A percentile compares a stretch with the other conserved stretches of the same genome.
phyloP scores from a whole-genome alignment of 2,888 invertebrate species.

The Trypoxylon attenuatum region DNA sequence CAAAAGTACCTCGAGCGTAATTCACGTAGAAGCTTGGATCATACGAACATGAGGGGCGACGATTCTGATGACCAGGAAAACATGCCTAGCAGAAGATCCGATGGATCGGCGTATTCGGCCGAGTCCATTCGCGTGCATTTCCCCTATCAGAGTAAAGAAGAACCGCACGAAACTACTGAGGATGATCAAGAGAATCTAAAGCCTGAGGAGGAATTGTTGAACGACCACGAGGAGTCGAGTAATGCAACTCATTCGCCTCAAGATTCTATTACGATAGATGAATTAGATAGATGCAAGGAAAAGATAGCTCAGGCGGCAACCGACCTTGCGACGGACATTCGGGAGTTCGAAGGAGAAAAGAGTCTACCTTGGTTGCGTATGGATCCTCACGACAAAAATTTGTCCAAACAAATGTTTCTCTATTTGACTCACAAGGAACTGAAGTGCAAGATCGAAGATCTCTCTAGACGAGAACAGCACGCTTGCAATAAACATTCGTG shows the following conservation, averaged over 20 bases:
- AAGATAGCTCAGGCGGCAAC: background rate
- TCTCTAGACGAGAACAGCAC: slow-evolving; percentile 59
- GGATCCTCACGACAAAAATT: slow-evolving; percentile 53
- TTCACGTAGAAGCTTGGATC: slow-evolving; percentile 56
- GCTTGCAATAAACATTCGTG: slow-evolving; percentile 63
- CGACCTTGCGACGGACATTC: slow-evolving; percentile 38
- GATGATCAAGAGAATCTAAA: background rate
- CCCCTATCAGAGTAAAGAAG: background rate
- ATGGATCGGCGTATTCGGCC: background rate
- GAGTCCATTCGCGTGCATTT: background rate
- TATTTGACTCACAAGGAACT: slow-evolving; percentile 64
- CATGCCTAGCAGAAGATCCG: background rate
- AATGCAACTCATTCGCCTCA: no score
- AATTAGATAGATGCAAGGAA: background rate
- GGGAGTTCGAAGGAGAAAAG: slow-evolving; percentile 52
- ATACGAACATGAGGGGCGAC: slow-evolving; percentile 54
- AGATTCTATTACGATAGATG: no score
- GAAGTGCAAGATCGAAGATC: slow-evolving; percentile 62
- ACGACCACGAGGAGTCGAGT: background rate
- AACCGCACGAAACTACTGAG: background rate
- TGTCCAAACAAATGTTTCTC: slow-evolving; percentile 61
- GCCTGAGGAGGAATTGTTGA: background rate
- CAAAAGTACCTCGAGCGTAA: slow-evolving; percentile 48
- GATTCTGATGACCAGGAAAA: background rate
- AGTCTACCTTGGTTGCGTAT: slow-evolving; percentile 57